Evolutionary conservation across 2,113 vertebrate species (phyloP), one percentile per base, ranked within the genome.

Genomic region (Neolamprologus toae): DNA sequence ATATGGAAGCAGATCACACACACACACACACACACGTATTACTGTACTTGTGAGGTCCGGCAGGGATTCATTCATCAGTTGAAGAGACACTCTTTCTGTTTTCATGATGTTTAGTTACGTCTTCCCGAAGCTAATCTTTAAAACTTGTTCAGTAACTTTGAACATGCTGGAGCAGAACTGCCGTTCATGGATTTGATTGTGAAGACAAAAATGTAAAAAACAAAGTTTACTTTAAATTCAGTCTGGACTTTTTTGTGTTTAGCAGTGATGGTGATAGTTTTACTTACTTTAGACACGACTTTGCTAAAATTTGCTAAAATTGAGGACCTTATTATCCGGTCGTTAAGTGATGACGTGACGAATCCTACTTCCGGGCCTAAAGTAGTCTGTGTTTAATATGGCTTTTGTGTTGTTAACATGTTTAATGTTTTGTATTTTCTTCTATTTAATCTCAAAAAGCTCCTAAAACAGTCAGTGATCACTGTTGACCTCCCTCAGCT

Each of bases 1-100:
- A 85, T 47, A 81, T 33, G 82, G 66, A 71, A 81, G 81, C 71
- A 78, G 89, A 93, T 94, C 93, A 88, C 71, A 45, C 51, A 66
- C 53, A 10, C 51, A 45, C 57, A 59, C 57, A 61, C 57, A 59
- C 51, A 16, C n/a, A 42, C 26, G 47, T 16, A n/a, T 21, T 35
- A 19, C 78, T 23, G 9, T 14, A 21, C 78, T 42, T 9, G 11
- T 76, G 17, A 10, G 63, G 42, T 45, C 45, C 55, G 14, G 17
- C 35, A 6, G 13, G 5, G 23, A 19, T 11, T 31, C 53, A 19
- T 33, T 28, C 86, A 28, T 35, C 66, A 76, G 14, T 8, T 76
- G 16, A 28, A 47, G 42, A 9, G 71, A 47, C 71, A 19, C 42
- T 10, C 23, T 10, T 14, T 4, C n/a, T 40, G 19, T 45, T 4